These are phyloP conservation scores for Narcine bancroftii DNA, from an alignment of 2,113 vertebrate genomes.

Conservation along the genomic window DNA sequence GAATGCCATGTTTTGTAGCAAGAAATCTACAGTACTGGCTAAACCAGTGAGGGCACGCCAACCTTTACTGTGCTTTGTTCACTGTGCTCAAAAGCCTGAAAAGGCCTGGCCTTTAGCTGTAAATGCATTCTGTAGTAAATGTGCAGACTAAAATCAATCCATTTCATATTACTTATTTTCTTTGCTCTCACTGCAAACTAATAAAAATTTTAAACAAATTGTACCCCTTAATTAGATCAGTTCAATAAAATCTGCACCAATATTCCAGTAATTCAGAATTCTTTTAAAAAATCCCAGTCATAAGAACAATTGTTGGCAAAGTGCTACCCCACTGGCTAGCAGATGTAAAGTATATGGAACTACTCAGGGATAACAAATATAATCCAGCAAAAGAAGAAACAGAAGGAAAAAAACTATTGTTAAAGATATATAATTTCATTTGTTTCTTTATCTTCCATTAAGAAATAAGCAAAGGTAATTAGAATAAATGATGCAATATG, in stretches of 20 bases:
- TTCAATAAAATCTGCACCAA: background rate
- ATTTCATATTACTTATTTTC: background rate
- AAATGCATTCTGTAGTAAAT: background rate
- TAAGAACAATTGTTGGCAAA: constrained; percentile 2
- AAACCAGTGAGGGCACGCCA: background rate
- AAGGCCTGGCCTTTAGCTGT: background rate
- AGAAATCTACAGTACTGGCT: constrained; percentile 19
- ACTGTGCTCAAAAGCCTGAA: background rate
- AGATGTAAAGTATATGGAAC: background rate
- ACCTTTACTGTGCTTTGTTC: background rate
- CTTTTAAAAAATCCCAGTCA: background rate
- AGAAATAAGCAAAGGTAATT: background rate
- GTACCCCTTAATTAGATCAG: background rate
- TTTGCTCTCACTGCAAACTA: background rate
- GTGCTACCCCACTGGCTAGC: background rate
- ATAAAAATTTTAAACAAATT: background rate
- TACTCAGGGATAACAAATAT: background rate
- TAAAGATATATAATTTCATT: background rate
- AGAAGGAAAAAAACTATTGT: background rate
- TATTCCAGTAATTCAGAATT: background rate
- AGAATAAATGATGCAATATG: background rate
- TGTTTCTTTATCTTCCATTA: background rate
- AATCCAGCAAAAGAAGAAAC: background rate
- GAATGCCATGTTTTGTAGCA: constrained; percentile 17
- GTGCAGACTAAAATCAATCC: background rate